Conservation (phyloP, 2,113 vertebrate species). For the Cephalopterus ornatus region DNA sequence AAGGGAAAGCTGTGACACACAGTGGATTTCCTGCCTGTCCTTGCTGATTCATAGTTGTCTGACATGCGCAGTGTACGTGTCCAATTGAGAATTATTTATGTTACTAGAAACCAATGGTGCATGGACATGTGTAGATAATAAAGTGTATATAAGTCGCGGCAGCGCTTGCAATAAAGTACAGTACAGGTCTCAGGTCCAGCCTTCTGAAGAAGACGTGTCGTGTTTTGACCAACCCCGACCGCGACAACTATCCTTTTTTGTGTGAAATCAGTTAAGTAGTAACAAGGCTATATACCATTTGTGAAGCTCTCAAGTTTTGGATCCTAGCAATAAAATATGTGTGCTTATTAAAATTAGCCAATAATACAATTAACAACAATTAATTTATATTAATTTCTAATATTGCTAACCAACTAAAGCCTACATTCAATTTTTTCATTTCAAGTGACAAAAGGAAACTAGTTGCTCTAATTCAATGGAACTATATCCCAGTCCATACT, state of each 20-base stretch:
- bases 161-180: too few relatives aligned
- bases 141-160: too few relatives aligned
- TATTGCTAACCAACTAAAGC: neutral
- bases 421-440: neutral
- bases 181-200: too few relatives aligned
- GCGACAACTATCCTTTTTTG: neutral
- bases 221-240: too few relatives aligned
- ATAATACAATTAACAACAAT: neutral
- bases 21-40: too few relatives aligned
- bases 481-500: neutral
- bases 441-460: neutral
- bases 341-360: neutral
- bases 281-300: neutral
- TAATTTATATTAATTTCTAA: neutral
- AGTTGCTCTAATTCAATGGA: neutral
- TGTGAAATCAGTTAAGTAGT: neutral
- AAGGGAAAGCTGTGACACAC: too few relatives aligned
- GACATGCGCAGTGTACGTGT: too few relatives aligned
- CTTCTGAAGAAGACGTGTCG: too few relatives aligned
- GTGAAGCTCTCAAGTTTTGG: neutral
- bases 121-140: too few relatives aligned
- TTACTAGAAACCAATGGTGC: too few relatives aligned
- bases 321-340: fast-evolving
- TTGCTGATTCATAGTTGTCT: too few relatives aligned
- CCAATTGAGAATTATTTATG: too few relatives aligned